Conservation (phyloP, 2,113 vertebrate genomes). For the Etia nguti region DNA sequence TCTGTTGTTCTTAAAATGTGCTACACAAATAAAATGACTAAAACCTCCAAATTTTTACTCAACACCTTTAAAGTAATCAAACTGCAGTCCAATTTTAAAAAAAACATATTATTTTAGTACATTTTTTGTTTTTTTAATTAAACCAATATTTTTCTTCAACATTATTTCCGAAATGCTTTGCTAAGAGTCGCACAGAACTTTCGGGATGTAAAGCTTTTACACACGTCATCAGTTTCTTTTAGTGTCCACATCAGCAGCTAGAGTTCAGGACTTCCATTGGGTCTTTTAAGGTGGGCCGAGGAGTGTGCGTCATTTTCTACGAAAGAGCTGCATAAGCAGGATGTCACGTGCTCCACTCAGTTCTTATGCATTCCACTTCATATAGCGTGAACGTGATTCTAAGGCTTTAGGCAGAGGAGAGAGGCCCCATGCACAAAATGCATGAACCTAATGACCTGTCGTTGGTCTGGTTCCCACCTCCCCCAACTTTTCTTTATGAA, state of each 20-base stretch:
- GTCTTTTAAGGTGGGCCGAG: neutral
- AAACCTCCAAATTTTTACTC: neutral
- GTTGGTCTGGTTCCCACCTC: neutral
- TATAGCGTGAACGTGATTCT: neutral
- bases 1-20: neutral
- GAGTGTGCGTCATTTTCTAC: neutral
- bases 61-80: neutral
- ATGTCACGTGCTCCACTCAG: neutral
- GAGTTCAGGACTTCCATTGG: neutral
- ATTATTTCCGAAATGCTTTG: neutral
- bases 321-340: neutral
- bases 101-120: neutral
- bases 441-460: conserved; percentile 26
- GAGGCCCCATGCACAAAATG: neutral
- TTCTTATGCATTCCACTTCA: neutral
- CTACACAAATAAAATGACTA: neutral
- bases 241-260: neutral
- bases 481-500: neutral
- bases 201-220: neutral
- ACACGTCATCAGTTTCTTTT: neutral
- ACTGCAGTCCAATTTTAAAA: neutral
- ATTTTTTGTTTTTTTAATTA: neutral
- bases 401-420: neutral
- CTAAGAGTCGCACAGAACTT: neutral
- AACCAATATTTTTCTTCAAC: neutral